Evolutionary conservation across 2,888 invertebrate genomes (phyloP).

Genomic region (Hoplodrina blanda): DNA sequence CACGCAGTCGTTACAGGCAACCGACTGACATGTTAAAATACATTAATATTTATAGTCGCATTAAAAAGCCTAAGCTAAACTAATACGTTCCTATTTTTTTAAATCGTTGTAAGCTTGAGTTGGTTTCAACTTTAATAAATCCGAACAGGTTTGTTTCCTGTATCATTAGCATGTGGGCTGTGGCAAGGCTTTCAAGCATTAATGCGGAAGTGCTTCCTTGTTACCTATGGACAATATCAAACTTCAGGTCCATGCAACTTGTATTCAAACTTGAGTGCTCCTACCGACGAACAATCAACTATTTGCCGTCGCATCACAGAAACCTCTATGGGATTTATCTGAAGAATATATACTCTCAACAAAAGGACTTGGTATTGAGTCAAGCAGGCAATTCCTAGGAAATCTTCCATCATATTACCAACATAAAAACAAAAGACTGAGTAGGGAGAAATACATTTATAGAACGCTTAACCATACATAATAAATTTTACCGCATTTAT

Average conservation of each 20-base stretch:
- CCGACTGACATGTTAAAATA: background rate
- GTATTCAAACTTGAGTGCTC: constrained; percentile 31
- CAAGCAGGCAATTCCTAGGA: too few relatives aligned
- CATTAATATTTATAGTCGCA: background rate
- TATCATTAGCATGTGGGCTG: background rate
- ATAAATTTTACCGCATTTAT: background rate
- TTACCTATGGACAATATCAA: constrained; percentile 24
- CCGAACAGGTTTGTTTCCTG: background rate
- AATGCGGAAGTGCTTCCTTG: constrained; percentile 34
- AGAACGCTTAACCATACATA: background rate
- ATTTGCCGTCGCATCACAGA: constrained; percentile 1
- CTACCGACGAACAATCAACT: constrained; percentile 10
- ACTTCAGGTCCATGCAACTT: constrained; percentile 6
- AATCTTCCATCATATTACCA: background rate
- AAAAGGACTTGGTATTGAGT: background rate
- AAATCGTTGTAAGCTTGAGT: too few relatives aligned
- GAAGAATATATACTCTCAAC: background rate
- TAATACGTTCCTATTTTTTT: background rate
- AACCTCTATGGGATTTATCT: background rate
- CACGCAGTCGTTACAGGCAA: background rate
- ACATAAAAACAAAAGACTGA: background rate
- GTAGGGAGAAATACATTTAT: background rate
- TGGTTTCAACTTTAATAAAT: background rate
- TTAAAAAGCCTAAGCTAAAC: background rate
- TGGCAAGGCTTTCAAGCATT: constrained; percentile 18